Evolutionary conservation across 2,888 invertebrate genomes (phyloP).

Genomic region (Eristalinus aeneus): DNA sequence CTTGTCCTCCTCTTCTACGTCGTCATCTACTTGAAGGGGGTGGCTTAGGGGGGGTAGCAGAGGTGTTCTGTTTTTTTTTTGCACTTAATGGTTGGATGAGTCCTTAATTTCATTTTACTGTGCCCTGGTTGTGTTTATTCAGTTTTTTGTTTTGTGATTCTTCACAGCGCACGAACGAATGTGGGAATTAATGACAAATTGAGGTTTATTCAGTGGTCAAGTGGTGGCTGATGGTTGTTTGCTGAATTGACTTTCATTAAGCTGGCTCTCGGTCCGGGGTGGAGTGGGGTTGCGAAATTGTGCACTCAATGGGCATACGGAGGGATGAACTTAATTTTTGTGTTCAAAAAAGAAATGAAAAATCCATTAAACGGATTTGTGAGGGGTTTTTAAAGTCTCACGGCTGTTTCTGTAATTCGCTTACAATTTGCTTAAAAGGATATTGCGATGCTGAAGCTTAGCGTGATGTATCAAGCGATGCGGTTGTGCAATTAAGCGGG

Average conservation of each 20-base stretch:
- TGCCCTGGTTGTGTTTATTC: constrained; percentile 13
- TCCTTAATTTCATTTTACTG: constrained; percentile 58
- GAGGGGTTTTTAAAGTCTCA: background rate
- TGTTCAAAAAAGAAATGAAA: background rate
- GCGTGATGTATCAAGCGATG: too few species aligned
- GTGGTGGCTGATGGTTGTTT: constrained; percentile 30
- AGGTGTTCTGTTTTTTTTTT: background rate
- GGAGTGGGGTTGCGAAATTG: background rate
- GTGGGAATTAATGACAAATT: constrained; percentile 59
- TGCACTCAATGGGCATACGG: background rate
- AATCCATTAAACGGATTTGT: background rate
- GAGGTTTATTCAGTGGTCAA: constrained; percentile 54
- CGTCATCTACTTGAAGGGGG: constrained; percentile 31
- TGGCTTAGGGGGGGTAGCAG: background rate
- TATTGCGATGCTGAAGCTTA: too few species aligned
- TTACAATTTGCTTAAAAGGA: too few species aligned
- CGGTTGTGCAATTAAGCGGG: too few species aligned
- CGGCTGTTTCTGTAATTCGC: background rate
- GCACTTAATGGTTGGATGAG: constrained; percentile 56
- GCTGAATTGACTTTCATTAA: background rate
- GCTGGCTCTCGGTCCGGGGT: background rate
- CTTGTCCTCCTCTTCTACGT: constrained; percentile 59
- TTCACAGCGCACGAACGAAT: constrained; percentile 16
- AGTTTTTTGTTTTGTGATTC: background rate
- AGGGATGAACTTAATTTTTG: background rate